Conservation (phyloP, 2,888 invertebrate genomes). For the Perithous albicinctus region DNA sequence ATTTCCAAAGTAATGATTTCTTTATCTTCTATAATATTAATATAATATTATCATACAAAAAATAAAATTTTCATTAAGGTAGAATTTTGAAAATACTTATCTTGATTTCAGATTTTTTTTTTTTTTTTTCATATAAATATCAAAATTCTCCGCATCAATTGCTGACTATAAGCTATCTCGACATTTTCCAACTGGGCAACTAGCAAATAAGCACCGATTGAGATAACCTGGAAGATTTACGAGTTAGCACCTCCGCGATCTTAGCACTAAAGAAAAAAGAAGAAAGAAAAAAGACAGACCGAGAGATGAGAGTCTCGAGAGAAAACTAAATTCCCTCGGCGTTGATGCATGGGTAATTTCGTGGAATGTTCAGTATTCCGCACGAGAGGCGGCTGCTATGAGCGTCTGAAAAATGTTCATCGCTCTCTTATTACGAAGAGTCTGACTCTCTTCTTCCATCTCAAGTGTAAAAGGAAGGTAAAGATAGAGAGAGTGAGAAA, state of each 20-base stretch:
- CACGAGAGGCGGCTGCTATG: constrained; percentile 46
- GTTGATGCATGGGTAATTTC: constrained; percentile 70
- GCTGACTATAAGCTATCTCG: neutral
- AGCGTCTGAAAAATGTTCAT: constrained; percentile 66
- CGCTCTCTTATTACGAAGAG: constrained; percentile 61
- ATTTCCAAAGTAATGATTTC: too few relatives aligned
- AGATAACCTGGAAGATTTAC: constrained; percentile 33
- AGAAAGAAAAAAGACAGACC: neutral
- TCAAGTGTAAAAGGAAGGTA: constrained; percentile 31
- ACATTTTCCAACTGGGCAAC: neutral
- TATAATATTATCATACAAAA: too few relatives aligned
- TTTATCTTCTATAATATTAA: too few relatives aligned
- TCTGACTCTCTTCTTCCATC: constrained; percentile 40
- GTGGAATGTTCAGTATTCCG: constrained; percentile 69
- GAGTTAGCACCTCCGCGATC: constrained; percentile 29
- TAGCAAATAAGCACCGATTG: constrained; percentile 12
- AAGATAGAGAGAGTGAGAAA: too few relatives aligned
- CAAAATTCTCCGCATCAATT: neutral
- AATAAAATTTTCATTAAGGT: too few relatives aligned
- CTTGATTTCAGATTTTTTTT: neutral
- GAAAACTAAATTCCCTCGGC: constrained; percentile 57
- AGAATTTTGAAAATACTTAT: too few relatives aligned
- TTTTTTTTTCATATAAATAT: too few relatives aligned
- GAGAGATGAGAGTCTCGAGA: constrained; percentile 25
- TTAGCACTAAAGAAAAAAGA: constrained; percentile 33